A percentile compares a stretch with the other conserved stretches of the same genome.
These are phyloP conservation scores for Melanitta fusca DNA, from an alignment of 2,797 vertebrate species.

Conservation along the genomic window DNA sequence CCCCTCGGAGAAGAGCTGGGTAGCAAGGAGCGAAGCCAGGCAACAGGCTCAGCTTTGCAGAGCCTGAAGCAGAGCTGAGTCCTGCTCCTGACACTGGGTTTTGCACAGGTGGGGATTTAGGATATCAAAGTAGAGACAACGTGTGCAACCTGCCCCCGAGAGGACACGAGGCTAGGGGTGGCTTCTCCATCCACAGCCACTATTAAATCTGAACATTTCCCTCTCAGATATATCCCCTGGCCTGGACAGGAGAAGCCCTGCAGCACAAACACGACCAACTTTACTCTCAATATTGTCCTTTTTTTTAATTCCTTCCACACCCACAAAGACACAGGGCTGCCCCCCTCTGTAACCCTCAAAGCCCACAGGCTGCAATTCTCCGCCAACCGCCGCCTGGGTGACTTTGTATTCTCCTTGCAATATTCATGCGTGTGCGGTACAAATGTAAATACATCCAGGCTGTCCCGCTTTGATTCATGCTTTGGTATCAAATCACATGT, in stretches of 20 bases:
- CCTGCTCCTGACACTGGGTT: neutral
- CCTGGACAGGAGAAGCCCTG: neutral
- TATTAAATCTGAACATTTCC: accelerated
- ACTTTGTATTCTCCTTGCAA: conserved; percentile 31
- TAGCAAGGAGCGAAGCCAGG: neutral
- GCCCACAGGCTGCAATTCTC: neutral
- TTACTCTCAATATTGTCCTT: neutral
- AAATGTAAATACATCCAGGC: conserved; percentile 24
- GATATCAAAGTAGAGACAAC: neutral
- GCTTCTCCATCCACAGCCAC: neutral
- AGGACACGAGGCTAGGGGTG: neutral
- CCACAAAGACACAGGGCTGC: neutral
- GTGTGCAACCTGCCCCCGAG: accelerated
- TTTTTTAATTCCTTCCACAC: neutral
- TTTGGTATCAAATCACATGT: neutral
- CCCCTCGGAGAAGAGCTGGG: neutral
- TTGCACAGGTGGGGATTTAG: neutral
- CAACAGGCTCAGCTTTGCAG: accelerated
- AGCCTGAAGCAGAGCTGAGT: accelerated
- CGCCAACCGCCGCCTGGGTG: neutral
- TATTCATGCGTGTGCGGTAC: neutral
- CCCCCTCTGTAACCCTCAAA: neutral
- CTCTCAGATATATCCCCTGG: neutral
- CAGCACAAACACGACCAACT: neutral
- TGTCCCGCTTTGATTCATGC: conserved; percentile 44